phyloP scores from a whole-genome alignment of 2,113 vertebrate genomes.

The Larimichthys crocea region DNA sequence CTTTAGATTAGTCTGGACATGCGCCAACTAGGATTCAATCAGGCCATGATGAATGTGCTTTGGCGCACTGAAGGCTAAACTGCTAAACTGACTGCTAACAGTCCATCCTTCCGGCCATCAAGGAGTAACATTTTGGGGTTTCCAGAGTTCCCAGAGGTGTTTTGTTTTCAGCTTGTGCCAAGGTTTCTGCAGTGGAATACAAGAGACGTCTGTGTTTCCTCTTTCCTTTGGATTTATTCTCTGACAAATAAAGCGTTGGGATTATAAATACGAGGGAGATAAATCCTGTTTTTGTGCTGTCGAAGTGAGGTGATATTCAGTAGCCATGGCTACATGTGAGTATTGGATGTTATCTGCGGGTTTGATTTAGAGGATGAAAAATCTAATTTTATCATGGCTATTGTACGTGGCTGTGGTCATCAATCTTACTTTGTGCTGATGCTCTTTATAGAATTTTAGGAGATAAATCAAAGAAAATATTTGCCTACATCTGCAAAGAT shows the following conservation, averaged over 20 bases:
- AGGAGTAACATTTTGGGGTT: slow-evolving; percentile 46
- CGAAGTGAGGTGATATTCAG: slow-evolving; percentile 53
- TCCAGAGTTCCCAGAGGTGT: slow-evolving; percentile 29
- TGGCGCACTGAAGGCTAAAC: slow-evolving; percentile 58
- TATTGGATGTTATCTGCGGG: slow-evolving; percentile 50
- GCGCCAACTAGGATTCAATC: slow-evolving; percentile 77
- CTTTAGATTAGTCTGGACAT: slow-evolving; percentile 80
- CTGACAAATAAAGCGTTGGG: slow-evolving; percentile 57
- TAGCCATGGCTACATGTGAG: slow-evolving; percentile 80
- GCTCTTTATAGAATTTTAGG: background rate
- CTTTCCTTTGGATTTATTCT: slow-evolving; percentile 54
- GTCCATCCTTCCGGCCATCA: slow-evolving; percentile 22
- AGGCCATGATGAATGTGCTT: slow-evolving; percentile 70
- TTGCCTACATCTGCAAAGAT: background rate
- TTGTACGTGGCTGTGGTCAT: background rate
- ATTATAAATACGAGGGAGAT: slow-evolving; percentile 72
- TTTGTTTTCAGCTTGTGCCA: slow-evolving; percentile 21
- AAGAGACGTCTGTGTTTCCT: slow-evolving; percentile 25
- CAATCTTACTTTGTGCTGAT: background rate
- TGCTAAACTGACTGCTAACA: slow-evolving; percentile 56
- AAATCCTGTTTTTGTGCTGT: slow-evolving; percentile 62
- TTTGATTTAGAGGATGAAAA: slow-evolving; percentile 13
- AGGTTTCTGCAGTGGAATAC: slow-evolving; percentile 11
- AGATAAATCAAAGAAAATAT: background rate
- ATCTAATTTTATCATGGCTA: slow-evolving; percentile 2